These are phyloP conservation scores for Diadegma fenestrale DNA, from an alignment of 2,888 invertebrate species.

Conservation along the genomic window DNA sequence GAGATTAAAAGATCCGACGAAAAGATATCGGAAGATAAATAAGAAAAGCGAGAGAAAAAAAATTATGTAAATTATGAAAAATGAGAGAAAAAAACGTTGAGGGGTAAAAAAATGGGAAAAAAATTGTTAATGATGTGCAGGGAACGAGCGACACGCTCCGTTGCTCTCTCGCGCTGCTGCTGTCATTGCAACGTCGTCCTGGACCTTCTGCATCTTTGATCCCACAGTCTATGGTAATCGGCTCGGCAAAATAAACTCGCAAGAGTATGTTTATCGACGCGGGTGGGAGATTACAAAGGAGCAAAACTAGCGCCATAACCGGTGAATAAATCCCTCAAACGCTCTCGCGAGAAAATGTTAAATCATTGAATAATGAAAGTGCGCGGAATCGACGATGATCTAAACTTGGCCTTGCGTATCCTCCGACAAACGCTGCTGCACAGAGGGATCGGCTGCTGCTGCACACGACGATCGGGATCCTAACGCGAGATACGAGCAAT, in stretches of 20 bases:
- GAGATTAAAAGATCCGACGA: conserved; percentile 24
- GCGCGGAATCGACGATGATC: conserved; percentile 78
- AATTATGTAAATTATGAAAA: conserved; percentile 40
- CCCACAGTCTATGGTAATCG: neutral
- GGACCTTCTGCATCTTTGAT: conserved; percentile 19
- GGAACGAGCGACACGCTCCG: conserved; percentile 49
- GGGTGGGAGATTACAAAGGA: conserved; percentile 45
- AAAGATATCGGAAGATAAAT: conserved; percentile 53
- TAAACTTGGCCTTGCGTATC: conserved; percentile 82
- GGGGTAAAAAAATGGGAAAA: conserved; percentile 12
- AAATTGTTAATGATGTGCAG: conserved; percentile 12
- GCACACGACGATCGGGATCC: conserved; percentile 29
- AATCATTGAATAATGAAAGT: conserved; percentile 68
- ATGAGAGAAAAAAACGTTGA: neutral
- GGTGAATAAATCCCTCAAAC: conserved; percentile 55
- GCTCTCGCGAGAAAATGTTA: conserved; percentile 42
- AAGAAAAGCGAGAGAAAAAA: conserved; percentile 30
- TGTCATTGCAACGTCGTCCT: conserved; percentile 22
- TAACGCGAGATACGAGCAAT: conserved; percentile 35
- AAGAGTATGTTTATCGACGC: conserved; percentile 15
- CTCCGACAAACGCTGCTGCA: conserved; percentile 27
- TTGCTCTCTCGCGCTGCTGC: neutral
- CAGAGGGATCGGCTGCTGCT: conserved; percentile 42
- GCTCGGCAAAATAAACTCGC: conserved; percentile 17
- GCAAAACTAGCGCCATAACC: conserved; percentile 55